phyloP scores from a whole-genome alignment of 2,888 invertebrate genomes.

The Mesochorus sp. region DNA sequence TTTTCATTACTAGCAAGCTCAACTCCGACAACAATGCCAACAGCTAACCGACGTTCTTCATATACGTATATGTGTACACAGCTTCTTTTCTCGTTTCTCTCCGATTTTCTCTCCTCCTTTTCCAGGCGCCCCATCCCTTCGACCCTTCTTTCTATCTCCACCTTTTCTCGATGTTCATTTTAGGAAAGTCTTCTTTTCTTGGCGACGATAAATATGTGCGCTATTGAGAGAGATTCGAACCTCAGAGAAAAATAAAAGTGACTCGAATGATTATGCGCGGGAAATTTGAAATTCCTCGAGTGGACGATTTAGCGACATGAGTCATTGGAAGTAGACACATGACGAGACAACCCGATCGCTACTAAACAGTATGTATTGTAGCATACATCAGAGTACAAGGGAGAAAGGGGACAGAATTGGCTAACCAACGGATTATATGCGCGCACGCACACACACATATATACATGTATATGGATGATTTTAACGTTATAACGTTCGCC shows the following conservation, averaged over 20 bases:
- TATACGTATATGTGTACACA: background rate
- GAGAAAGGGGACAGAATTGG: constrained; percentile 7
- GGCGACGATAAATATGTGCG: too few relatives aligned
- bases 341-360: background rate
- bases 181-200: too few relatives aligned
- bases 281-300: background rate
- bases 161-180: too few relatives aligned
- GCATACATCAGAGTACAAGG: constrained; percentile 21
- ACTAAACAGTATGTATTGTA: background rate
- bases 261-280: too few relatives aligned
- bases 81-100: too few relatives aligned
- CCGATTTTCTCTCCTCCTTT: too few relatives aligned
- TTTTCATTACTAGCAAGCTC: constrained; percentile 75
- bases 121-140: too few relatives aligned
- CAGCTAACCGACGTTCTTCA: constrained; percentile 41
- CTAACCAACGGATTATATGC: constrained; percentile 33
- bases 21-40: constrained; percentile 71
- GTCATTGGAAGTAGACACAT: constrained; percentile 7
- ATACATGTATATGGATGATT: constrained; percentile 1
- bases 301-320: background rate
- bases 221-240: too few relatives aligned
- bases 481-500: constrained; percentile 48
- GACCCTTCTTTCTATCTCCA: too few relatives aligned
- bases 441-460: too few relatives aligned
- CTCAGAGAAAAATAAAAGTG: too few relatives aligned